A percentile compares a stretch with the other conserved stretches of the same genome.
Evolutionary conservation across 2,797 vertebrate species (phyloP).

Genomic region (Poeciliopsis presidionis): DNA sequence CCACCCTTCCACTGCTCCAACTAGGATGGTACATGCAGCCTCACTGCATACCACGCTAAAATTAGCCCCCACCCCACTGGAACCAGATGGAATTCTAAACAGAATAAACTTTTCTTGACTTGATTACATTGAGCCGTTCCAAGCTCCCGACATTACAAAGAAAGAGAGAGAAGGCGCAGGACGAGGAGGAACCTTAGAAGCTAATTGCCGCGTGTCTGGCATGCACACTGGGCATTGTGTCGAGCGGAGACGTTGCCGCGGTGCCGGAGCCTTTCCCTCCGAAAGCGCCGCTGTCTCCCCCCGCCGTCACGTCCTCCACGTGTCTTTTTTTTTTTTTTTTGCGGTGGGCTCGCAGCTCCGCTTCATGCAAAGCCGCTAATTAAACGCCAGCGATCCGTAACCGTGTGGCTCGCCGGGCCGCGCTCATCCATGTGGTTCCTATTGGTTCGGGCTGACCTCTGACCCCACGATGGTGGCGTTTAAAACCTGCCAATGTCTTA

Average conservation of each 20-base stretch:
- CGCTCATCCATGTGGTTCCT: slow-evolving; percentile 74
- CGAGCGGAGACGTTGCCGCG: slow-evolving; percentile 70
- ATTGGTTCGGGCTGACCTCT: slow-evolving; percentile 48
- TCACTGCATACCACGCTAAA: slow-evolving; percentile 78
- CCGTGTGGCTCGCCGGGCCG: slow-evolving; percentile 71
- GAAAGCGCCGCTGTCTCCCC: slow-evolving; percentile 61
- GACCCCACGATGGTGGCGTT: slow-evolving; percentile 36
- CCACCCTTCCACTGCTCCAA: slow-evolving; percentile 58
- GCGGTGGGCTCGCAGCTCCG: slow-evolving; percentile 73
- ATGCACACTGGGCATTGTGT: slow-evolving; percentile 79
- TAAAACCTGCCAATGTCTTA: slow-evolving; percentile 40
- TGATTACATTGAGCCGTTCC: slow-evolving; percentile 84
- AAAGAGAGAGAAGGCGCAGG: slow-evolving; percentile 74
- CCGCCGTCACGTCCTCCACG: slow-evolving; percentile 76
- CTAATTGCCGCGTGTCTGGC: slow-evolving; percentile 81
- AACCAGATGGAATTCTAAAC: slow-evolving; percentile 83
- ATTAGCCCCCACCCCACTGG: slow-evolving; percentile 77
- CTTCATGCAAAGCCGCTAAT: slow-evolving; percentile 77
- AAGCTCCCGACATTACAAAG: slow-evolving; percentile 78
- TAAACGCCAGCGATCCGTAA: slow-evolving; percentile 79
- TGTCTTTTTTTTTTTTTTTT: slow-evolving; percentile 35
- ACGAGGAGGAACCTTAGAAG: slow-evolving; percentile 75
- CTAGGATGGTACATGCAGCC: slow-evolving; percentile 81
- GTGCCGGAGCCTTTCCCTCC: slow-evolving; percentile 65
- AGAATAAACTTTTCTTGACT: slow-evolving; percentile 84